Conservation (phyloP, 2,797 vertebrate genomes). For the Hydrolagus colliei region DNA sequence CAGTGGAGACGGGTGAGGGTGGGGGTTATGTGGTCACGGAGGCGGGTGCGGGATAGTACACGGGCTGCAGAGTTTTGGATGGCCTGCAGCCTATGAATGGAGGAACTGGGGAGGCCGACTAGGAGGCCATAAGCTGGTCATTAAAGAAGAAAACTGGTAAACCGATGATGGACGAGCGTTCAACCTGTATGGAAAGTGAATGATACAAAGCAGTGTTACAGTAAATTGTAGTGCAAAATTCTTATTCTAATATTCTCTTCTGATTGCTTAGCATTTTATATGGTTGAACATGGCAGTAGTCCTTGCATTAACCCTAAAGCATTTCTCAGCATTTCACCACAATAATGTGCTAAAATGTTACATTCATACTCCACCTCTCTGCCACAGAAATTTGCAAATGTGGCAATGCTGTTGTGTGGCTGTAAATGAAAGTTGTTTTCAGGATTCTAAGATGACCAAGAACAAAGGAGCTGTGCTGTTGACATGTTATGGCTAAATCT, state of each 20-base stretch:
- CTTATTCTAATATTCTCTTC: constrained; percentile 38
- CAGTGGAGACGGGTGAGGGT: no score
- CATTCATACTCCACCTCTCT: not conserved
- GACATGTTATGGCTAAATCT: not conserved
- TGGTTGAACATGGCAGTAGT: not conserved
- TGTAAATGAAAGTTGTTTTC: not conserved
- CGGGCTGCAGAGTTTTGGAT: no score
- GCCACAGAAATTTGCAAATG: not conserved
- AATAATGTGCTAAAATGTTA: not conserved
- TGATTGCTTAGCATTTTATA: constrained; percentile 35
- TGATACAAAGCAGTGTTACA: not conserved
- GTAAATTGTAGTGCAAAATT: constrained; percentile 32
- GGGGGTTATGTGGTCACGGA: no score
- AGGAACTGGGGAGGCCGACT: no score
- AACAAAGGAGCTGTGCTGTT: not conserved
- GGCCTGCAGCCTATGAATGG: no score
- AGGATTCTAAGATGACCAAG: not conserved
- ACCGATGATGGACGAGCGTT: no score
- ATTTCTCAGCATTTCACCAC: not conserved
- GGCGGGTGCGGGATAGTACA: no score
- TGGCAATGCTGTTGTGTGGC: not conserved
- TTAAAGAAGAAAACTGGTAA: no score
- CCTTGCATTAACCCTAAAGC: no score
- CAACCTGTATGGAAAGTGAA: no score
- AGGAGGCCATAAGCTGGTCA: no score